Evolutionary conservation across 1,140 invertebrate genomes (phyloP), one percentile per base, ranked within the genome.

Genomic region (Pseudomyrmex concolor): DNA sequence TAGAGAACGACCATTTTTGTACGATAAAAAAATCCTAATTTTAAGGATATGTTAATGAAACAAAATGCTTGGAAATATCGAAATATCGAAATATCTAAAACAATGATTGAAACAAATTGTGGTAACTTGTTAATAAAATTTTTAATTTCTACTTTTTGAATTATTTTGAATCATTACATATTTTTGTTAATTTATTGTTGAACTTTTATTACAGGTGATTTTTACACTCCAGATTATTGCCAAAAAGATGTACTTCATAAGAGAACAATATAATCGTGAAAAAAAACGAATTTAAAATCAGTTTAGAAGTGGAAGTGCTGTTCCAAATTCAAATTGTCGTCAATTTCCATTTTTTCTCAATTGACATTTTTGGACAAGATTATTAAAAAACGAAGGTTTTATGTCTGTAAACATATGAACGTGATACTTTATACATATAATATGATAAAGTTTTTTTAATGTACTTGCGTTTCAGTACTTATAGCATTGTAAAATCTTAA

Each of bases 211-310:
- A 45, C 12, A 64, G 62, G 15, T 64, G 15, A 64, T 45, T 17
- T 64, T 64, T 67, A 67, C 1, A 70, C 67, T n/a, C 50, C 67
- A 9, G 50, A 70, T 9, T 70, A 70, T 10, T 70, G 22, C 15
- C 67, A 51, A 51, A 67, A 12, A n/a, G n/a, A n/a, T n/a, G n/a
- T n/a, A n/a, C n/a, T 67, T 19, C n/a, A 55, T 55, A 55, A 70
- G 19, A 54, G 22, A 70, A 1, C 67, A 55, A 55, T 70, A 54
- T 4, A 70, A 55, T 70, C 13, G 50, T 7, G 50, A 70, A 19
- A 70, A 70, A 25, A 54, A 55, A 17, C 34, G 1, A 2, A 43
- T 68, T 0, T 22, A 70, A 70, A 55, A 17, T 70, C 13, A 55
- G 7, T 55, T 10, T 10, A 70, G 1, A 68, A 68, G 48, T 68